Percentiles rank a stretch among this genome's conserved stretches.
Conservation (phyloP, 2,113 vertebrate species). For the Daphoenositta chrysoptera region DNA sequence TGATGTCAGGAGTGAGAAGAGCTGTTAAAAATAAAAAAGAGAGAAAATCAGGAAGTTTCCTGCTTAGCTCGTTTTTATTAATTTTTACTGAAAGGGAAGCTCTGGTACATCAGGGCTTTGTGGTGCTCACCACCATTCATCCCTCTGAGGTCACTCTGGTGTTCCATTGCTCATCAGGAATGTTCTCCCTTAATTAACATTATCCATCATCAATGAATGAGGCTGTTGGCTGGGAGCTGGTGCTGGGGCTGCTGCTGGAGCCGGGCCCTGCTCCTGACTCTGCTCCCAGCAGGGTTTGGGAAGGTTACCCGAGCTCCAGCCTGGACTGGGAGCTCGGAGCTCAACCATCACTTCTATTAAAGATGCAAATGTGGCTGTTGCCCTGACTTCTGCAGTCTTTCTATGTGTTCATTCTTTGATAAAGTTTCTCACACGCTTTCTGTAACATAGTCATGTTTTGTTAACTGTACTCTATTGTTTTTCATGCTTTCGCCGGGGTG, state of each 20-base stretch:
- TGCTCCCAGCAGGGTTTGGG: neutral
- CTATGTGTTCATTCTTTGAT: too few species aligned
- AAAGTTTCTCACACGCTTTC: too few species aligned
- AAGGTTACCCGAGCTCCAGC: neutral
- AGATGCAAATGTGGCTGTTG: neutral
- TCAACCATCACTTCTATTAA: rapidly evolving
- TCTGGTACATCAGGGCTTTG: neutral
- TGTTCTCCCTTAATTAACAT: neutral
- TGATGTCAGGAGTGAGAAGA: neutral
- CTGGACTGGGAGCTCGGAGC: neutral
- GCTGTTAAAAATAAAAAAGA: neutral
- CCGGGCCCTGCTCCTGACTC: neutral
- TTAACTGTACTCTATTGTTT: too few species aligned
- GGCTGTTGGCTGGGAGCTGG: neutral
- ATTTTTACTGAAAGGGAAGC: neutral
- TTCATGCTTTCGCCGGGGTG: too few species aligned
- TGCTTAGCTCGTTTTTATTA: neutral
- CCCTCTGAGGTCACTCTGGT: neutral
- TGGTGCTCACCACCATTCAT: neutral
- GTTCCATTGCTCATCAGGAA: neutral
- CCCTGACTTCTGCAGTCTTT: too few species aligned
- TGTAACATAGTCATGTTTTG: too few species aligned
- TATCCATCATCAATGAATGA: neutral
- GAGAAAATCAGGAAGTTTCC: neutral
- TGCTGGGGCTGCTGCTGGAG: neutral